phyloP scores from a whole-genome alignment of 2,113 vertebrate species.

The Cranoglanis bouderius region DNA sequence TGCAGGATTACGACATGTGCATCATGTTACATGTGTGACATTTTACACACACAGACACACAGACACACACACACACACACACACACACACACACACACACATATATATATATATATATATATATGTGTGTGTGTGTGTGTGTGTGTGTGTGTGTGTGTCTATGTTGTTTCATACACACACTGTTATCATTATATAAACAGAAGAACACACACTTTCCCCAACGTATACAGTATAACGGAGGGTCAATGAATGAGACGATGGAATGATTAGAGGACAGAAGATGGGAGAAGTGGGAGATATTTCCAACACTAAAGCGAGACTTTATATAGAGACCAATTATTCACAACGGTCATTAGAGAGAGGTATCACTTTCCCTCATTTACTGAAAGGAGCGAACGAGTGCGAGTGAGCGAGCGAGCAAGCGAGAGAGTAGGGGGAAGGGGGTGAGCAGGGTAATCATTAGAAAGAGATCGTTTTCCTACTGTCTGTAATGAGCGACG shows the following conservation, averaged over 20 bases:
- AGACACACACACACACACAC: too few relatives aligned
- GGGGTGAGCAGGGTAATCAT: slow-evolving; percentile 72
- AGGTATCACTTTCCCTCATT: slow-evolving; percentile 81
- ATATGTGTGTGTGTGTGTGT: too few relatives aligned
- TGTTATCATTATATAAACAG: neutral
- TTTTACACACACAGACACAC: too few relatives aligned
- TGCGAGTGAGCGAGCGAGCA: slow-evolving; percentile 12
- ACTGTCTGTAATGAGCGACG: slow-evolving; percentile 66
- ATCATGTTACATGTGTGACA: neutral
- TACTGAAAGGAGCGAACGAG: slow-evolving; percentile 75
- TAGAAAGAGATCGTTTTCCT: slow-evolving; percentile 78
- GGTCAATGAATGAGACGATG: slow-evolving; percentile 32
- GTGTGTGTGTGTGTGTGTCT: too few relatives aligned
- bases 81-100: too few relatives aligned
- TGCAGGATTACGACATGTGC: neutral
- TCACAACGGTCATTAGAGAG: slow-evolving; percentile 79
- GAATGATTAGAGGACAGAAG: slow-evolving; percentile 48
- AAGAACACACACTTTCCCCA: slow-evolving; percentile 7
- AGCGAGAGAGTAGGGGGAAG: slow-evolving; percentile 15
- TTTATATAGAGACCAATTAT: slow-evolving; percentile 81
- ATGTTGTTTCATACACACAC: neutral
- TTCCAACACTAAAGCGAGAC: slow-evolving; percentile 71
- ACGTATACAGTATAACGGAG: neutral
- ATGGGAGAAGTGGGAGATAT: slow-evolving; percentile 60
- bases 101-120: too few relatives aligned